Evolutionary conservation across 2,888 invertebrate species (phyloP).

Genomic region (Incurvaria masculella): DNA sequence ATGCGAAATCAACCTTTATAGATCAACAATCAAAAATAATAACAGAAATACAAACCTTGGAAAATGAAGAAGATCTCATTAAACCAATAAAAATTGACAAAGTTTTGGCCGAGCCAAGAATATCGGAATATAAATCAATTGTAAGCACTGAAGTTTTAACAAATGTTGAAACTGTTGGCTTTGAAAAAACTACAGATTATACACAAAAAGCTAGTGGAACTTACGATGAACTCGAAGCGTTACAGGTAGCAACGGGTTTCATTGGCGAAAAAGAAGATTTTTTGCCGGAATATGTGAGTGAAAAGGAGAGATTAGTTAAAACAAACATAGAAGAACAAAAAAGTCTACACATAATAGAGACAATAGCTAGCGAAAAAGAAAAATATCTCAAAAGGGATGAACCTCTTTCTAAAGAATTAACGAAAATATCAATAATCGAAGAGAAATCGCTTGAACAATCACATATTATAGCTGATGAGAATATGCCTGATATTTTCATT

Average conservation of each 20-base stretch:
- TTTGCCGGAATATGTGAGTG: conserved; percentile 13
- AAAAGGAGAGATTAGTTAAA: conserved; percentile 18
- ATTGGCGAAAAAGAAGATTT: conserved; percentile 29
- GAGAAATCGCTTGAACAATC: conserved; percentile 31
- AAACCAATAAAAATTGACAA: conserved; percentile 19
- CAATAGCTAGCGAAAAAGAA: conserved; percentile 29
- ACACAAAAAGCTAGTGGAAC: conserved; percentile 23
- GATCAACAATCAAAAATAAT: conserved; percentile 35
- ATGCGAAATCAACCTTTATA: conserved; percentile 24
- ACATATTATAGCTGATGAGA: conserved; percentile 30
- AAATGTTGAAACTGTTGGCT: conserved; percentile 37
- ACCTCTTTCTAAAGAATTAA: too few relatives aligned
- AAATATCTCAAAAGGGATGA: too few relatives aligned
- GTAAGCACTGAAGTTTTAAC: conserved; percentile 39
- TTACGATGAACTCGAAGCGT: conserved; percentile 29
- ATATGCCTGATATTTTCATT: conserved; percentile 19
- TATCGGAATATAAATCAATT: conserved; percentile 37
- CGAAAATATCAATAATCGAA: too few relatives aligned
- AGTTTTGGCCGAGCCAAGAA: conserved; percentile 24
- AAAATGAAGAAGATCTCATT: conserved; percentile 34
- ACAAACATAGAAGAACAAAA: conserved; percentile 27
- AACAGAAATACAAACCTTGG: conserved; percentile 33
- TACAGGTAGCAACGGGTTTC: conserved; percentile 28
- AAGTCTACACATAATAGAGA: conserved; percentile 31
- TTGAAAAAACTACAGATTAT: conserved; percentile 21